Base-by-base conservation (phyloP, 2,113 vertebrate species). In the Phoenicopterus ruber region DNA sequence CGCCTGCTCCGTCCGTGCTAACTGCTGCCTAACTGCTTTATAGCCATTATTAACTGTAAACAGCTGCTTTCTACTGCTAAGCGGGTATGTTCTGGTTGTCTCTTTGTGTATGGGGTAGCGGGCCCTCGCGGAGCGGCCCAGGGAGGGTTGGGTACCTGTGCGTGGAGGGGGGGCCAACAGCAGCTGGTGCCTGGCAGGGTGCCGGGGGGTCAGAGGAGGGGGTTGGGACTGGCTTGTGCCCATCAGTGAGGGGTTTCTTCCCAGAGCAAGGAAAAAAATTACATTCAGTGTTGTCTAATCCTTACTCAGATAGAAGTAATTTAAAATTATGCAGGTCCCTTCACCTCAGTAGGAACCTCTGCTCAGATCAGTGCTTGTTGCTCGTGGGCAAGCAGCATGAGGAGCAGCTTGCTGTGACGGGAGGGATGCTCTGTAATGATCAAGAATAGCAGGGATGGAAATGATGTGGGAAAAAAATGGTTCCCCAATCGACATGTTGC, bases 161-260 rank as follows among this genome's bases (percentile, higher is more conserved):
- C 0, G 1, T 17, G 8, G 11, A 3, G 6, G 3, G 2, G 15
- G 3, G 38, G 2, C 22, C 73, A 36, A 78, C 0, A 8, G 15
- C 0, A 0, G 31, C 38, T 11, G 14, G n/a, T 63, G 12, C 26
- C 36, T 76, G 19, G 11, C 0, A 3, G 59, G 25, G 12, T 61
- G 22, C 6, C 1, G 0, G 5, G 29, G 19, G 3, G 3, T 17
- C 15, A 17, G 25, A 71, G 29, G 7, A 36, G 25, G 8, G 22
- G 7, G 15, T 16, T 4, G 3, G 25, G 6, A 17, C 9, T n/a
- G 5, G 5, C 10, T 82, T 49, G 13, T 57, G 2, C 6, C 14
- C 4, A 0, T 29, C 1, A 1, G 8, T 28, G 34, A 73, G 12
- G 9, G 2, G 25, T 83, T 80, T 72, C 40, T 73, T 72, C 29